Evolutionary conservation across 2,113 vertebrate species (phyloP), one percentile per base, ranked within the genome.

Genomic region (Alectura lathami): DNA sequence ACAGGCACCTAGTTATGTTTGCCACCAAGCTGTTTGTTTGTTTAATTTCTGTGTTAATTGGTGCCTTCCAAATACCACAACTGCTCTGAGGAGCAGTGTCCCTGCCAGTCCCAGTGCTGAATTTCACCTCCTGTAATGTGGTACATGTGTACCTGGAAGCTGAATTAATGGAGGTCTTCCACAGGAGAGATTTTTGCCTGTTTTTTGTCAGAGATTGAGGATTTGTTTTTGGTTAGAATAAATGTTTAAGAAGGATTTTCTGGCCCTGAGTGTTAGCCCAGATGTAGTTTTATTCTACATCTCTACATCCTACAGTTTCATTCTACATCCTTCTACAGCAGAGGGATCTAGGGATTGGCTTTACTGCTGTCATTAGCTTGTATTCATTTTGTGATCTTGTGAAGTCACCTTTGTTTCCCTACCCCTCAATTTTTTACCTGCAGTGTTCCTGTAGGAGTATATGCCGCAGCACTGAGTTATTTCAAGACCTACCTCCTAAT

Each of bases 41-140:
- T 84, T 96, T 93, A 84, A 90, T 92, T 93, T 91, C 53, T 64
- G 17, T 67, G 53, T 81, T 92, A 90, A 93, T 57, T 88, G 66
- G 36, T 78, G n/a, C 69, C 60, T 96, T 95, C 57, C 76, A 95
- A 90, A 88, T 90, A 67, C 56, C 47, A 60, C 64, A 86, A 0
- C 89, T 92, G 56, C 86, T 94, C 43, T 68, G 43, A 82, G 64
- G 26, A 86, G 53, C 69, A 68, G 40, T 57, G 36, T 45, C 83
- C 30, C 73, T 86, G 77, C 60, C 66, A 60, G 30, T 51, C 42
- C 34, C 56, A 66, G 77, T 89, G 62, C 68, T 86, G 76, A 64
- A 72, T 95, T 94, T 93, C 13, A 42, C 13, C 45, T 93, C 32
- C 74, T 70, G 6, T 72, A 45, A 29, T 42, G 45, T 77, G 54